Base-by-base conservation (phyloP, 1,140 invertebrate genomes). In the Wasmannia auropunctata region DNA sequence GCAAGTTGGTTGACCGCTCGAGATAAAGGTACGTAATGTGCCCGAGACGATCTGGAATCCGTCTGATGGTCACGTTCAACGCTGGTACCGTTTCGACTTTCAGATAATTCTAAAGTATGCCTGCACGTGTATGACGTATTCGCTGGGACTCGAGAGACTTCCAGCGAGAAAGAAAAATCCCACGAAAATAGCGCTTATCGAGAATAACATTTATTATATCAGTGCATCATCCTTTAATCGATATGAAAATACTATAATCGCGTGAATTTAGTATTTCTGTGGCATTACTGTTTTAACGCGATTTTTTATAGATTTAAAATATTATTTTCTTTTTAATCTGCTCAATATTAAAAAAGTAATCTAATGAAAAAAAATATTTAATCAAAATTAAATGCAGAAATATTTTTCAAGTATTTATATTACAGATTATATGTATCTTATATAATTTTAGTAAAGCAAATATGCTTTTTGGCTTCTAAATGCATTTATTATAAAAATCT, bases 1-100 rank as follows among this genome's bases (percentile, higher is more conserved):
- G 79, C 85, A 91, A 92, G 92, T 93, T 91, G 91, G 89, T 93
- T 93, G 92, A 93, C 90, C 91, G 92, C 86, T 88, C 28, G 80
- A 90, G 87, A 92, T 93, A 92, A 92, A 88, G 65, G 25, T 84
- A 86, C 56, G 72, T 88, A 87, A 91, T 69, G 37, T 16, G 63
- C 67, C 56, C 79, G 77, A 79, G 87, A 92, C 90, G 88, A 90
- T 91, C 90, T 91, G 87, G 89, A 93, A 93, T 93, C 87, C 88
- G 89, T 92, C 75, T 77, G 85, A 93, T 92, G 89, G 86, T 92
- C 89, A 93, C 91, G 92, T 91, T 91, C 88, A 43, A 77, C 85
- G 88, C 58, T 90, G 92, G 89, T 91, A 87, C 86, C 87, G 88
- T 85, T 89, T 92, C 89, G 87, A 90, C 87, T 91, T 90, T 91